Evolutionary conservation across 2,113 vertebrate genomes (phyloP).

Genomic region (Rana temporaria): DNA sequence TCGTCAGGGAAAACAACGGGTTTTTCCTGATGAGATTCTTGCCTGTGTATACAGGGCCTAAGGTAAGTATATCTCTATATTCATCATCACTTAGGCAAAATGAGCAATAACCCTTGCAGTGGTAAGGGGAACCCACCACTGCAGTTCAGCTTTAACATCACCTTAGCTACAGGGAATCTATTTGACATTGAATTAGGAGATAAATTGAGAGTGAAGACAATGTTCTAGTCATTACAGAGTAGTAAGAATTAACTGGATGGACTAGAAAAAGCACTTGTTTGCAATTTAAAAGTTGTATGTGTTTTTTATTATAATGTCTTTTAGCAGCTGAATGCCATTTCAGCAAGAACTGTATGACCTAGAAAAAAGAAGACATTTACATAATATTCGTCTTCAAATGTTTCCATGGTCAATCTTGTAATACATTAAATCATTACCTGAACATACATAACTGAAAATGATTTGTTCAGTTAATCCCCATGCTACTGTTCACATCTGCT

Average conservation of each 20-base stretch:
- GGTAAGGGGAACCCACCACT: too few species aligned
- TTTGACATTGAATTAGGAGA: not conserved
- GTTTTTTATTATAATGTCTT: not conserved
- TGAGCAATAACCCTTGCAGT: too few species aligned
- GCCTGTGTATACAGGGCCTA: too few species aligned
- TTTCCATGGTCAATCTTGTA: slow-evolving; percentile 14
- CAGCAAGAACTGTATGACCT: not conserved
- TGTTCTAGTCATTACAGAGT: not conserved
- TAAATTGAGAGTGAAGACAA: not conserved
- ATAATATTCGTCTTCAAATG: not conserved
- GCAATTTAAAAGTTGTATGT: not conserved
- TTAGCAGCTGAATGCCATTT: not conserved
- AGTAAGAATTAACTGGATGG: not conserved
- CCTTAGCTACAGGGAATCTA: not conserved
- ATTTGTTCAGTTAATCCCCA: not conserved
- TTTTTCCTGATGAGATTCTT: too few species aligned
- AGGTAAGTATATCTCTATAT: too few species aligned
- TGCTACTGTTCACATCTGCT: not conserved
- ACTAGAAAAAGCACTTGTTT: not conserved
- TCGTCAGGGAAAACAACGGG: too few species aligned
- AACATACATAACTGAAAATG: not conserved
- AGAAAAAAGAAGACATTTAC: slow-evolving; percentile 4
- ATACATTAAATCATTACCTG: slow-evolving; percentile 3
- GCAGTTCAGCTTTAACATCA: not conserved
- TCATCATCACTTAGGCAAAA: too few species aligned